A percentile compares a stretch with the other conserved stretches of the same genome.
Conservation (phyloP, 2,113 vertebrate genomes). For the Proteles cristata region DNA sequence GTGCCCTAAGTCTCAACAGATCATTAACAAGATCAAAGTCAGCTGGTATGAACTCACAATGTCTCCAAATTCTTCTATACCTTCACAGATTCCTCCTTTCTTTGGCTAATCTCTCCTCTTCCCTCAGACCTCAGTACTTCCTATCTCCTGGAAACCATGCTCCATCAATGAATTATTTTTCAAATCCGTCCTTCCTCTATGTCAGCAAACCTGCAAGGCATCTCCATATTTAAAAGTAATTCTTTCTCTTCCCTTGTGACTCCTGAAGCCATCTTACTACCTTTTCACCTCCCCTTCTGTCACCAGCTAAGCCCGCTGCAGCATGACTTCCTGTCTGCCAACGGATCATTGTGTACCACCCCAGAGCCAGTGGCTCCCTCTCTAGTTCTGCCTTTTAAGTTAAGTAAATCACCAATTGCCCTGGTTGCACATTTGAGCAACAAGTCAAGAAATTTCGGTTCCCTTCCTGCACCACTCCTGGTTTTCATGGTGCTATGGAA, state of each 20-base stretch:
- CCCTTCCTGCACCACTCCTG: background rate
- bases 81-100: background rate
- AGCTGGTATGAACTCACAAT: background rate
- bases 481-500: background rate
- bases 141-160: background rate
- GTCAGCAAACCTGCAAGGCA: background rate
- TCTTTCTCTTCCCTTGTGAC: background rate
- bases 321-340: background rate
- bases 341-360: fast-evolving
- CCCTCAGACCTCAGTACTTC: background rate
- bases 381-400: background rate
- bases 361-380: background rate
- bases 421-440: background rate
- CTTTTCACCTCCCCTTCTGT: background rate
- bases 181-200: background rate
- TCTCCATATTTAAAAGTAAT: background rate
- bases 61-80: slow-evolving; percentile 52
- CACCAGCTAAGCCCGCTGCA: background rate
- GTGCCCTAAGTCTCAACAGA: slow-evolving; percentile 14
- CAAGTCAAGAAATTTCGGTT: background rate
- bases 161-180: background rate
- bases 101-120: background rate
- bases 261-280: background rate
- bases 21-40: slow-evolving; percentile 71
- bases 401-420: background rate